Conservation (phyloP, 2,888 invertebrate genomes). For the Doris montereyensis region DNA sequence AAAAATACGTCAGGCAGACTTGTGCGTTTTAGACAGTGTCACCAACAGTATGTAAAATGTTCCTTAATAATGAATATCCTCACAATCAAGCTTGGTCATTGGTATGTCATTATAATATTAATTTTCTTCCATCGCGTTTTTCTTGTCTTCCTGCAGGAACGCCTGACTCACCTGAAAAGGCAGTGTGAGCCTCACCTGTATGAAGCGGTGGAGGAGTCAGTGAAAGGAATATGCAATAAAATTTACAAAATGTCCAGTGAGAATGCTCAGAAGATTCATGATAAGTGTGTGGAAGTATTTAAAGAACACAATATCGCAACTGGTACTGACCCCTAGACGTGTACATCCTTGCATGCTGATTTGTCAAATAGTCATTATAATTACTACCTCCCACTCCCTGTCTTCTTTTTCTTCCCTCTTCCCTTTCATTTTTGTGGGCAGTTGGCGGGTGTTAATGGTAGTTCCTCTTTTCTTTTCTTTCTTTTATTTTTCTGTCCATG, state of each 20-base stretch:
- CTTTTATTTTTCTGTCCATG: no score
- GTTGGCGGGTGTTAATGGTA: no score
- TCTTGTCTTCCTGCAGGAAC: conserved; percentile 75
- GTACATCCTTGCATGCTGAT: no score
- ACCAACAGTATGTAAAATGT: no score
- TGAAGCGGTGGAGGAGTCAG: conserved; percentile 93
- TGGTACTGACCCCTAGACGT: no score
- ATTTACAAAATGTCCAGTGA: conserved; percentile 93
- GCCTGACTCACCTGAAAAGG: conserved; percentile 90
- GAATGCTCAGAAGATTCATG: conserved; percentile 90
- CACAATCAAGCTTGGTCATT: background rate
- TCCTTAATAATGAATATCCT: background rate
- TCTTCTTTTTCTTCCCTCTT: no score
- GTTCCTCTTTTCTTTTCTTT: no score
- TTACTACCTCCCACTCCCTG: no score
- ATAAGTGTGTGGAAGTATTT: conserved; percentile 87
- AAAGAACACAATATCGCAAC: conserved; percentile 87
- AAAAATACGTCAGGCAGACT: no score
- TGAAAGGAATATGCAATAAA: conserved; percentile 95
- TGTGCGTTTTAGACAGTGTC: no score
- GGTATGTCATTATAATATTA: background rate
- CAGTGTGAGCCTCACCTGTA: conserved; percentile 97
- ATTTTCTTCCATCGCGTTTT: background rate
- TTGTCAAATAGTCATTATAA: no score
- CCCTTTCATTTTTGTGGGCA: no score